These are phyloP conservation scores for Petaurus breviceps DNA, from an alignment of 2,113 vertebrate species.

Conservation along the genomic window DNA sequence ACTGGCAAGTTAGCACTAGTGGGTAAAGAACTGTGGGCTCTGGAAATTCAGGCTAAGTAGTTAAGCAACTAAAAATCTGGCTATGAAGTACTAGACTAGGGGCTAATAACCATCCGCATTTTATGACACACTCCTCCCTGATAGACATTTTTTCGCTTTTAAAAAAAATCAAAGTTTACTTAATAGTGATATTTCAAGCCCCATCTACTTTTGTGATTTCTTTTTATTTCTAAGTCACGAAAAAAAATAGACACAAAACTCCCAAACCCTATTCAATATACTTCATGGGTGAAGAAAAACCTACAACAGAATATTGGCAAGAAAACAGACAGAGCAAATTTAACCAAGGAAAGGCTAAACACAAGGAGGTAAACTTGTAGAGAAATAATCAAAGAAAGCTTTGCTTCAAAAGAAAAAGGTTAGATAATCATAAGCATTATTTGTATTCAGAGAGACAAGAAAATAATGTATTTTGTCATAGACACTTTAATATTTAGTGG, in stretches of 20 bases:
- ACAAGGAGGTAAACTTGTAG: fast-evolving
- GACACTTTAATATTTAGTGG: neutral
- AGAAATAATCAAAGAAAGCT: neutral
- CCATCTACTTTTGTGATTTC: neutral
- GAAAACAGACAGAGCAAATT: fast-evolving
- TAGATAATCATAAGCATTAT: neutral
- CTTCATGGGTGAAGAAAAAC: neutral
- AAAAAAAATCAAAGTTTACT: neutral
- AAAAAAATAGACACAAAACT: neutral
- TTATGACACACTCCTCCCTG: neutral
- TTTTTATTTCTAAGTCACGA: neutral
- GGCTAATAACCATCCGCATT: neutral
- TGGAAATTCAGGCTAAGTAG: neutral
- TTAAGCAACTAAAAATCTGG: neutral
- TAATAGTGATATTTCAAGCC: neutral
- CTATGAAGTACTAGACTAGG: neutral
- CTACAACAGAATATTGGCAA: neutral
- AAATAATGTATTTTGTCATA: fast-evolving
- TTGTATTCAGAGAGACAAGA: neutral
- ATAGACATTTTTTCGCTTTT: neutral
- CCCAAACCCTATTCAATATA: neutral
- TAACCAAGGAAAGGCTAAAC: neutral
- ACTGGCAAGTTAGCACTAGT: neutral
- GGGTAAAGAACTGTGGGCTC: neutral
- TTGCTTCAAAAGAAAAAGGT: neutral